These are phyloP conservation scores for Drosophila rufa DNA, from an alignment of 1,140 invertebrate species.

Conservation along the genomic window DNA sequence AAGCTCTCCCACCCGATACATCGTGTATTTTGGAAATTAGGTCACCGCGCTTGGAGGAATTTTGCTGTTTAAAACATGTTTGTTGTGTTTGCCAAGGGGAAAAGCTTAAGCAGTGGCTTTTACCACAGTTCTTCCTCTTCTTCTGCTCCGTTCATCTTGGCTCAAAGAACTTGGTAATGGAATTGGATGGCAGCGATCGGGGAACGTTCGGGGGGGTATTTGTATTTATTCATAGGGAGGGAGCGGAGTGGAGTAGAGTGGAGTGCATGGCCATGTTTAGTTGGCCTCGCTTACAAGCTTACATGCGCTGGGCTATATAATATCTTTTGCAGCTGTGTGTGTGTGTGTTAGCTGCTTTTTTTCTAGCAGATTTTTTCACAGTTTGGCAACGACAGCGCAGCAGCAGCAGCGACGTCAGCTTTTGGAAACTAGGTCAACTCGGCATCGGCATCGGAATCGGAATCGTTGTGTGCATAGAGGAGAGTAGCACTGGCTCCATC, in stretches of 20 bases:
- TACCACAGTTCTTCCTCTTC: conserved; percentile 1
- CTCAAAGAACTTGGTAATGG: conserved; percentile 12
- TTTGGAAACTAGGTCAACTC: conserved; percentile 69
- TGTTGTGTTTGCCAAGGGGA: conserved; percentile 16
- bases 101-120: conserved; percentile 12
- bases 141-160: conserved; percentile 9
- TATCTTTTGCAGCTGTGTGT: background rate
- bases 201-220: background rate
- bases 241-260: background rate
- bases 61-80: conserved; percentile 18
- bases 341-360: conserved; percentile 15
- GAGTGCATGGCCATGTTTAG: conserved; percentile 29
- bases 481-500: conserved; percentile 35
- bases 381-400: conserved; percentile 66
- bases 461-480: conserved; percentile 41
- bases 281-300: conserved; percentile 44
- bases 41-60: conserved; percentile 4
- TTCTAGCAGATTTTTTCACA: conserved; percentile 56
- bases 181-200: background rate
- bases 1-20: background rate
- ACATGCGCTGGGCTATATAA: conserved; percentile 15
- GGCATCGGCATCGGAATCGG: conserved; percentile 11
- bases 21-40: conserved; percentile 20
- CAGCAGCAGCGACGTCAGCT: conserved; percentile 52
- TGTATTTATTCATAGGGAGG: conserved; percentile 1